phyloP scores from a whole-genome alignment of 2,797 vertebrate genomes.

The Aeoliscus strigatus region DNA sequence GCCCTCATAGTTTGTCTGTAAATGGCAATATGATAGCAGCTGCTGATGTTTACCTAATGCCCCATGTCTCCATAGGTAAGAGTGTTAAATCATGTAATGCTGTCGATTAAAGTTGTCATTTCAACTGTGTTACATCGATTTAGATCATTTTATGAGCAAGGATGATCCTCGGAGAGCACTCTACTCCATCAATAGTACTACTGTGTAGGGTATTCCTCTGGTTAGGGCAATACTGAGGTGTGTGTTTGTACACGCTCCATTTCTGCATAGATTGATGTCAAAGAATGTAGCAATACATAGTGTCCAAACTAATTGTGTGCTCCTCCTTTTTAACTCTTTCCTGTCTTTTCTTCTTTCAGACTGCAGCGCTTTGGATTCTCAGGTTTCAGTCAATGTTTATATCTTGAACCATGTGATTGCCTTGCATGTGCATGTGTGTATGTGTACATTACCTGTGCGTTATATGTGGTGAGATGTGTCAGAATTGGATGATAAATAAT shows the following conservation, averaged over 20 bases:
- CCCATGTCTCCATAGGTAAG: conserved; percentile 32
- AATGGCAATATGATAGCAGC: conserved; percentile 42
- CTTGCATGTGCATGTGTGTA: conserved; percentile 44
- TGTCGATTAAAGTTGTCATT: conserved; percentile 12
- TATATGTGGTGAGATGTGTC: conserved; percentile 6
- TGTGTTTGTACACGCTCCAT: conserved; percentile 34
- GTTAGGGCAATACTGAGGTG: conserved; percentile 18
- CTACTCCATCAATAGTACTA: conserved; percentile 7
- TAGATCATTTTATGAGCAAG: not conserved
- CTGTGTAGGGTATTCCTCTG: conserved; percentile 14
- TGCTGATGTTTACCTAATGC: conserved; percentile 34
- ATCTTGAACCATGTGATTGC: conserved; percentile 47
- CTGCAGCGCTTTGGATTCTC: conserved; percentile 92
- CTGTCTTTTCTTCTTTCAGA: conserved; percentile 89
- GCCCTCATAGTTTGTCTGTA: conserved; percentile 16
- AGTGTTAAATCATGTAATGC: conserved; percentile 16
- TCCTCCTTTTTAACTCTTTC: conserved; percentile 72
- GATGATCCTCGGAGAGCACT: conserved; percentile 2
- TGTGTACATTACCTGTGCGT: conserved; percentile 16
- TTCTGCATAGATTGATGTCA: conserved; percentile 45
- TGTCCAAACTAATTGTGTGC: conserved; percentile 24
- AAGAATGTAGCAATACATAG: conserved; percentile 21
- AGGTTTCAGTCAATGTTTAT: conserved; percentile 86
- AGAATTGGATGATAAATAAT: conserved; percentile 2
- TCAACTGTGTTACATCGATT: conserved; percentile 14